Conservation (phyloP, 1,140 invertebrate genomes). For the Rhynchophorus ferrugineus region DNA sequence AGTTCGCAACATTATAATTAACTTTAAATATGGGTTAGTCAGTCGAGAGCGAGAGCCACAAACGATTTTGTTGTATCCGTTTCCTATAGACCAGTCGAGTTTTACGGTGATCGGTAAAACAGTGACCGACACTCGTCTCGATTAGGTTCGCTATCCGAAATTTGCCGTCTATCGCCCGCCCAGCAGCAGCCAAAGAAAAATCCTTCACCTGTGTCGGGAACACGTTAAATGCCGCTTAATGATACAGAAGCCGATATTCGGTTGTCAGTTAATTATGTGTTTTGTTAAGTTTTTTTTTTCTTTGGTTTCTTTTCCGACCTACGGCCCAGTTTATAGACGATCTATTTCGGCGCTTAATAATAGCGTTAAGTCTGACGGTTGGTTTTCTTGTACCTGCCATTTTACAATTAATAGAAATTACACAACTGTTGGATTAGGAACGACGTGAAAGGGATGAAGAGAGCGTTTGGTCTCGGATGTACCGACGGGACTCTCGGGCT, state of each 20-base stretch:
- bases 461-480: no score
- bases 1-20: slow-evolving; percentile 17
- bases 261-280: slow-evolving; percentile 22
- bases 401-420: background rate
- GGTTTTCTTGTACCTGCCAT: background rate
- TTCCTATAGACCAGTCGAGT: no score
- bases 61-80: slow-evolving; percentile 1
- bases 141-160: no score
- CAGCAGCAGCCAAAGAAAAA: background rate
- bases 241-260: slow-evolving; percentile 23
- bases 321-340: slow-evolving; percentile 11
- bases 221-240: slow-evolving; percentile 18
- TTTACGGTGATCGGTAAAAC: no score
- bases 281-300: slow-evolving; percentile 16
- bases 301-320: no score
- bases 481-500: no score
- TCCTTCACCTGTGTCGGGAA: slow-evolving; percentile 10
- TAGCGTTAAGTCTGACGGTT: slow-evolving; percentile 3
- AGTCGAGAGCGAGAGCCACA: background rate
- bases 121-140: no score
- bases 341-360: slow-evolving; percentile 22
- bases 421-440: no score
- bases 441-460: no score
- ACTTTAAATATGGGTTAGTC: slow-evolving; percentile 13
- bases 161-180: no score